Evolutionary conservation across 2,888 invertebrate species (phyloP), one percentile per base, ranked within the genome.

Genomic region (Galerucella calmariensis): DNA sequence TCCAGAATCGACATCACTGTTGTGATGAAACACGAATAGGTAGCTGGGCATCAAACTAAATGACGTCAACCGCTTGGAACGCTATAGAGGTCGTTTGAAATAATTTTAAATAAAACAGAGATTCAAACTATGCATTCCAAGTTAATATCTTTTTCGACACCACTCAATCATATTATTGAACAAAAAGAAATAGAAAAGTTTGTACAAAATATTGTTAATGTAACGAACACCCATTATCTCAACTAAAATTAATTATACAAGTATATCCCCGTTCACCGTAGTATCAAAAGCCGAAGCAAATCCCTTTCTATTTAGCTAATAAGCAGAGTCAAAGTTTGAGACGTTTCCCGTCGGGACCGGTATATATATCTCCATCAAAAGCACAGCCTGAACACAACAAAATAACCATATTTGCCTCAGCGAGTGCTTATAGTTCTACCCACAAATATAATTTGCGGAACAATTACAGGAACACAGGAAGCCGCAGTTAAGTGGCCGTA

Each of bases 401-500:
- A 85, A 84, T 84, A 85, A 86, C 84, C 83, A 84, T 85, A 85
- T 86, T 86, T 85, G 82, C 84, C 77, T 84, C 83, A 81, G 81
- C 79, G 82, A 83, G 82, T 83, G 84, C 84, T 83, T 83, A 83
- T 79, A 86, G 85, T 86, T 85, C 84, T 84, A 85, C 82, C 86
- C 86, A 83, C 86, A 86, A 86, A 87, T 85, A 86, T 86, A 86
- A 87, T 87, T 87, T 86, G 86, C 85, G 87, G 87, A 85, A 86
- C 86, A 87, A 86, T 87, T 87, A 87, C 86, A 82, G 83, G 83
- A 80, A 81, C 84, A 85, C 84, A 85, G 86, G 84, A 86, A 86
- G 86, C 86, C 85, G 83, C 86, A 85, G 85, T 82, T 87, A 86
- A 86, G 86, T 86, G 86, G 85, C 85, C 84, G 83, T 84, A 82